Evolutionary conservation across 1,140 invertebrate species (phyloP), one percentile per base, ranked within the genome.

Genomic region (Triops cancriformis): DNA sequence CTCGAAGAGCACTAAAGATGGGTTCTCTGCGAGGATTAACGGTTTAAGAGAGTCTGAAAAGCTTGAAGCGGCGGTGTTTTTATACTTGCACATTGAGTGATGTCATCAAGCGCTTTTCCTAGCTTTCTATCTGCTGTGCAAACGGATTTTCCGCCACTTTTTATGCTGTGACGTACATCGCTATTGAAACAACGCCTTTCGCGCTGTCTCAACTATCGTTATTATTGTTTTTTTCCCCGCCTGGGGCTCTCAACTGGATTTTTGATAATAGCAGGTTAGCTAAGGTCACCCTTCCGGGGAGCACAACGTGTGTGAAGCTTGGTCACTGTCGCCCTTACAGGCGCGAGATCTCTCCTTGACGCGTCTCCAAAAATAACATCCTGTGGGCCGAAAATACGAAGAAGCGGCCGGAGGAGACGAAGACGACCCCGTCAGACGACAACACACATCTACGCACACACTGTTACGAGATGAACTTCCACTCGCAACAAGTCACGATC

Each of bases 321-420:
- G 31, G 31, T 37, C 31, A 37, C 31, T 37, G 31, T 37, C 51
- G 14, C 14, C 18, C 51, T 23, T 64, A 64, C 10, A 64, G 51
- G 51, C 51, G 51, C 51, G 51, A 64, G n/a, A 64, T 64, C 14
- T 64, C 14, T 64, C 51, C 51, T 64, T 64, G 51, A 23, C 51
- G 14, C 51, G 51, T 64, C 51, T 64, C 51, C 51, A 64, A 64
- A 64, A 64, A 64, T 64, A 64, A 64, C 51, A 64, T 64, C 51
- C 51, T 64, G 51, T 64, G 51, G 51, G 51, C 51, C 51, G 51
- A 64, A 64, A 64, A 64, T 64, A 64, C 51, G 51, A 64, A 64
- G 51, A 37, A 37, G 31, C 31, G 31, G 31, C 31, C n/a, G 51
- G 5, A 64, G 51, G 51, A 64, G 31, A 37, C 7, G 31, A 37